Evolutionary conservation across 2,113 vertebrate species (phyloP).

Genomic region (Maccullochella peelii): DNA sequence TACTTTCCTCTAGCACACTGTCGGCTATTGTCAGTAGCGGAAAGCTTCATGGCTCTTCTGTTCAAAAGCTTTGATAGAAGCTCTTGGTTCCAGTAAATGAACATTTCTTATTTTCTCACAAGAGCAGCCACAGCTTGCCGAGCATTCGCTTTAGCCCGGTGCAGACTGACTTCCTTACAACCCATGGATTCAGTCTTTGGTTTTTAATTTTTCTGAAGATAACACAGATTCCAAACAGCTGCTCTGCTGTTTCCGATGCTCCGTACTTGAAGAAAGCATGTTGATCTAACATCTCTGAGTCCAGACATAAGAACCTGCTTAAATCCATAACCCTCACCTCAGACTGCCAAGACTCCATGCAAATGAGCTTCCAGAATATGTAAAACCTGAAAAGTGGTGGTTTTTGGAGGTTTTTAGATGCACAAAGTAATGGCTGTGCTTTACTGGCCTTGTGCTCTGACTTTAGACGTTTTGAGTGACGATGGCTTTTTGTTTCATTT

Average conservation of each 20-base stretch:
- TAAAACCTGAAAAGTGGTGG: slow-evolving; percentile 43
- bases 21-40: slow-evolving; percentile 42
- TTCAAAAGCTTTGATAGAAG: slow-evolving; percentile 56
- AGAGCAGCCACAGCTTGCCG: slow-evolving; percentile 61
- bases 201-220: slow-evolving; percentile 49
- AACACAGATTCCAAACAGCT: slow-evolving; percentile 49
- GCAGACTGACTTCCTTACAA: slow-evolving; percentile 54
- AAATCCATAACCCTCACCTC: slow-evolving; percentile 46
- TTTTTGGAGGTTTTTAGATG: slow-evolving; percentile 39
- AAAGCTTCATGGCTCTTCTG: slow-evolving; percentile 34
- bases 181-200: slow-evolving; percentile 54
- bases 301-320: slow-evolving; percentile 48
- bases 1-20: slow-evolving; percentile 35
- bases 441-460: slow-evolving; percentile 9
- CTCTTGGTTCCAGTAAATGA: slow-evolving; percentile 60
- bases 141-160: slow-evolving; percentile 47
- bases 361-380: slow-evolving; percentile 43
- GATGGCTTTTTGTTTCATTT: slow-evolving; percentile 48
- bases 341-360: slow-evolving; percentile 42
- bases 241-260: slow-evolving; percentile 34
- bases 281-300: slow-evolving; percentile 48
- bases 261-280: slow-evolving; percentile 41
- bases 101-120: slow-evolving; percentile 56
- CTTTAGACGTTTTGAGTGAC: slow-evolving; percentile 15
- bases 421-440: slow-evolving; percentile 48